Evolutionary conservation across 2,797 vertebrate species (phyloP), one percentile per base, ranked within the genome.

Genomic region (Clangula hyemalis): DNA sequence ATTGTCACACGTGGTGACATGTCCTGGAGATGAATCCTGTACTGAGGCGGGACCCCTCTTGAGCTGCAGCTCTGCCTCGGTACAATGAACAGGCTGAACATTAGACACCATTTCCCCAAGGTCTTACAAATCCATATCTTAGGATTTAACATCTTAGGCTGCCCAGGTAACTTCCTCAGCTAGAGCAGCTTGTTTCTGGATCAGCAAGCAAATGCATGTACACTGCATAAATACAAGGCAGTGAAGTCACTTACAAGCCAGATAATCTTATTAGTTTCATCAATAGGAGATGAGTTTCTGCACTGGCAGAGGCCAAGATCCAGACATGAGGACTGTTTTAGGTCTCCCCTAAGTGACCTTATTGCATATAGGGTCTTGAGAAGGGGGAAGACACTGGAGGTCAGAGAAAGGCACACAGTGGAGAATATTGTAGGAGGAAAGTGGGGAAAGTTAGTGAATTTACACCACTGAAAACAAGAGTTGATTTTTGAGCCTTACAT

Each of bases 101-200:
- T 86, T n/a, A 85, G 32, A 68, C 39, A 36, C 36, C 72, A 30
- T 77, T 93, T 91, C 64, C n/a, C 13, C 15, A 81, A 85, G 90
- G 90, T 93, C 56, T 61, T 77, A 85, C 25, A 66, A 76, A 91
- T 84, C 34, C 0, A 0, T 77, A 15, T 89, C 12, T 81, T 64
- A 61, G 66, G 53, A 93, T 91, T 94, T 91, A 90, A 73, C n/a
- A 73, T 68, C 61, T 77, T 71, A 89, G 77, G 53, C 66, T 92
- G 62, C 62, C 72, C 70, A 81, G 51, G 30, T 83, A 75, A 71
- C 17, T 60, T 90, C 38, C 39, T 41, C 39, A 76, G 58, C 58
- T 65, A 57, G 38, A 91, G 68, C 71, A 93, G 68, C 77, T 95
- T 85, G 58, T 93, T 95, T 81, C 92, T 89, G 60, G 56, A 91